Base-by-base conservation (phyloP, 2,888 invertebrate species). In the Asteroscopus sphinx region DNA sequence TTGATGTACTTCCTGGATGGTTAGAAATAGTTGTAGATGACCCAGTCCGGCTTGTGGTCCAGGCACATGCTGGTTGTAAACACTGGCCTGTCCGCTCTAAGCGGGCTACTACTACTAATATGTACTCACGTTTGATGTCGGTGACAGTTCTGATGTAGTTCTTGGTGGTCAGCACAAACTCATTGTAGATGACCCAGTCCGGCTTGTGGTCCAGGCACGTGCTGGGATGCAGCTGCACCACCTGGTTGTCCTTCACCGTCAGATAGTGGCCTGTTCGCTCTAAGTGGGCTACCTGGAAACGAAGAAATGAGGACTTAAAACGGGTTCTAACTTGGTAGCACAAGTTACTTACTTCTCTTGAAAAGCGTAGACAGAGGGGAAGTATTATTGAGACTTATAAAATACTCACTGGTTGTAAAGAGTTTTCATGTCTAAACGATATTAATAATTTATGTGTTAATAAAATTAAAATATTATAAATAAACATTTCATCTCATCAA, bases 21-120 rank as follows among this genome's bases (percentile, higher is more conserved):
- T 99, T 73, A 99, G 95, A 99, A 99, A 95, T 99, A 99, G 93
- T 99, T 99, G 94, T 99, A 99, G 60, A 99, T 97, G 35, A 99
- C 99, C 99, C 99, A 99, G 92, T 99, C 99, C 0, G 99, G 99
- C 89, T 99, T 99, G 94, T 99, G 99, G 94, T 99, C 99, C 55
- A 99, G 96, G 86, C 99, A 99, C 7, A 99, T 99, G 73, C 94
- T 99, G 99, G 95, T 99, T 99, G 94, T 99, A 99, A 95, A 91
- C 99, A 99, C 92, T 99, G 99, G 0, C 99, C 99, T 0, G 98
- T 99, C 51, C 99, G 95, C 88, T 99, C 99, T 74, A 99, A 92
- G 94, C 99, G 99, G 0, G 99, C 99, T 12, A 99, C 97, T n/a
- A 11, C 2, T 11, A 9, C 9, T 30, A 11, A 1, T 7, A 1